These are phyloP conservation scores for Halcyon badia DNA, from an alignment of 2,797 vertebrate genomes.

Conservation along the genomic window DNA sequence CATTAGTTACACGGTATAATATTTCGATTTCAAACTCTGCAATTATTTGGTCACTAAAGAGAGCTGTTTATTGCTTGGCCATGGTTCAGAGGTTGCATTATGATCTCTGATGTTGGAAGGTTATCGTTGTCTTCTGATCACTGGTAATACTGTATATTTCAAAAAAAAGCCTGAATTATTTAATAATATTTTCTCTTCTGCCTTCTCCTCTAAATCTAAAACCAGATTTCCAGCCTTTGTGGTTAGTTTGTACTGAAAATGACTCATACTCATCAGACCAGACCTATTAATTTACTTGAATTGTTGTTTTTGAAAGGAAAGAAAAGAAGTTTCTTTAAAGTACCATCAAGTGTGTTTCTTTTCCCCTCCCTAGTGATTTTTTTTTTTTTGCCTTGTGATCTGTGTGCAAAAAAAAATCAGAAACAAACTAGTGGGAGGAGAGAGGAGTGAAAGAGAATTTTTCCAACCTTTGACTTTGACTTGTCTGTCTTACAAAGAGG, in stretches of 20 bases:
- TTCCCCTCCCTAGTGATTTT: not conserved
- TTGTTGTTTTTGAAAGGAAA: slow-evolving; percentile 43
- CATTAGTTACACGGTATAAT: not conserved
- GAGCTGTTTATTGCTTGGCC: not conserved
- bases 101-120: not conserved
- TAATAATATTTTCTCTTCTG: not conserved
- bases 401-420: slow-evolving; percentile 23
- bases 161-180: not conserved
- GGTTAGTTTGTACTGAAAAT: slow-evolving; percentile 25
- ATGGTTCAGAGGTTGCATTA: not conserved
- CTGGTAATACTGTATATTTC: not conserved
- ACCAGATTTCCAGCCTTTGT: slow-evolving; percentile 15
- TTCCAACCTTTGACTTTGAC: slow-evolving; percentile 1
- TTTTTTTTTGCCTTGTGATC: not conserved
- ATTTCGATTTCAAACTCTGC: not conserved
- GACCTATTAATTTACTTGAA: slow-evolving; percentile 27
- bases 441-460: not conserved
- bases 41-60: slow-evolving; percentile 14
- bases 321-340: slow-evolving; percentile 3
- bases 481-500: not conserved
- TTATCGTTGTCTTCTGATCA: not conserved
- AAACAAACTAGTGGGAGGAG: not conserved
- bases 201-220: slow-evolving; percentile 11
- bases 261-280: slow-evolving; percentile 7
- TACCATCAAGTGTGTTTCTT: not conserved